Evolutionary conservation across 2,797 vertebrate species (phyloP), one percentile per base, ranked within the genome.

Genomic region (Lagocephalus sceleratus): DNA sequence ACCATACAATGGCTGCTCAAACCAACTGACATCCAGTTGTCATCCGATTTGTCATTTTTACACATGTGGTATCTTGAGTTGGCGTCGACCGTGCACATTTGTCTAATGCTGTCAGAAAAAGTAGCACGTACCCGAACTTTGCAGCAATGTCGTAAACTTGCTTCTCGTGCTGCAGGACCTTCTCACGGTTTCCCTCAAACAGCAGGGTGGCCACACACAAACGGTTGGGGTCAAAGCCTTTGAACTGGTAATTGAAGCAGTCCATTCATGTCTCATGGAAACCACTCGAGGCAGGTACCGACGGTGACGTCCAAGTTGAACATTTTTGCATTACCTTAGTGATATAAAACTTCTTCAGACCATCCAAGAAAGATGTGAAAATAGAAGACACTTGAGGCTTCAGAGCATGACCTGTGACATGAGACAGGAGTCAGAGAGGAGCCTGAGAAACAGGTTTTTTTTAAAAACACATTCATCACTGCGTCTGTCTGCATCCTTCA

Each of bases 351-450:
- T 93, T 99, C 91, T 99, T 99, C 88, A 99, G 79, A 47, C 97
- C 97, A 29, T 99, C 96, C 89, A 99, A 83, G 92, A 99, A 97
- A 15, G 96, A 98, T 12, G 97, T 99, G 91, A 99, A 99, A 85
- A 99, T 93, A 56, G 97, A 99, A 64, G 97, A 95, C 82, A 97
- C 96, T 92, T 98, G 97, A 87, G 97, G 97, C 88, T 99, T 99
- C 84, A 99, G 94, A 71, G 97, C 96, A 73, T 98, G 94, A 89
- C 97, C 97, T 99, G 89, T 43, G 47, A 65, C 51, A 82, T n/a
- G 43, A 71, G 47, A 66, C 59, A 71, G 60, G 47, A 60, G 63
- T 73, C 58, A 72, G 38, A 63, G 67, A 51, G 41, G 53, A 38
- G 45, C 32, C 38, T 50, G 20, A 51, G 55, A 62, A 59, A 45